Conservation (phyloP, 2,113 vertebrate species). For the Centrocercus urophasianus region DNA sequence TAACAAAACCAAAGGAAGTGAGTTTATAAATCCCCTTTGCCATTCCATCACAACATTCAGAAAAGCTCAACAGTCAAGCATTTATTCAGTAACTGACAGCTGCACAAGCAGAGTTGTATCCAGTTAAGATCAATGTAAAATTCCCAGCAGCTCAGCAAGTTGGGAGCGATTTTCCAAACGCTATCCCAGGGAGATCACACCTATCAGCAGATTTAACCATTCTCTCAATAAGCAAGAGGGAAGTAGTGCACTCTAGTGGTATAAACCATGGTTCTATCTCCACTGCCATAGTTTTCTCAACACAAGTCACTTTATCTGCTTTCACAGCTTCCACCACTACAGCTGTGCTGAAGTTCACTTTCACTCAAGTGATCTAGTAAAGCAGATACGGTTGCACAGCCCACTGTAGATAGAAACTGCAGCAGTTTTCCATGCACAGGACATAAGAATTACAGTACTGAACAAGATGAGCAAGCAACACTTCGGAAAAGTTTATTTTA, state of each 20-base stretch:
- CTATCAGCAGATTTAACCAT: background rate
- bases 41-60: background rate
- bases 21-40: background rate
- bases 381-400: accelerated
- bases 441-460: background rate
- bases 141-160: background rate
- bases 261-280: background rate
- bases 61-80: background rate
- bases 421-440: background rate
- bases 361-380: accelerated
- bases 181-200: background rate
- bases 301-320: background rate
- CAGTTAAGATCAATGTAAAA: background rate
- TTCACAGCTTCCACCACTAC: background rate
- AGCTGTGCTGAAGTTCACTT: background rate
- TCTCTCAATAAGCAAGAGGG: background rate
- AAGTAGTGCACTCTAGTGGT: conserved; percentile 49
- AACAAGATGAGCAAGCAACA: accelerated
- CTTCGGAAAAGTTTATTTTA: background rate
- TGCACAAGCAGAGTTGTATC: background rate
- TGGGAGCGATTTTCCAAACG: background rate
- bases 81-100: background rate
- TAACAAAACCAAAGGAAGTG: background rate
- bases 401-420: background rate
- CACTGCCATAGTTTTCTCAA: background rate